Conservation (phyloP, 2,113 vertebrate species). For the Tupaia tana region DNA sequence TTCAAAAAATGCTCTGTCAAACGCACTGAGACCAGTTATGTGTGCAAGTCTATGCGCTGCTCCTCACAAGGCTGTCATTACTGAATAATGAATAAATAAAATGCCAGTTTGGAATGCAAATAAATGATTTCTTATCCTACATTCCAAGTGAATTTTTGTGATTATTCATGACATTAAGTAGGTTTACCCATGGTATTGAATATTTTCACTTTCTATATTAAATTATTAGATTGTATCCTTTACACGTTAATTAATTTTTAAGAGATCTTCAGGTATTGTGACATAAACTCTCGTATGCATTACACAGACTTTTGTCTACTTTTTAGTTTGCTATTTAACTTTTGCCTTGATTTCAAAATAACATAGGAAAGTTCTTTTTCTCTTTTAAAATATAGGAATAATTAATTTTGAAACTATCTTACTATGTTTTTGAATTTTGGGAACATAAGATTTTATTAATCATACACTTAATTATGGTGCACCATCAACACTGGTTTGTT, state of each 20-base stretch:
- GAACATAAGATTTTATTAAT: background rate
- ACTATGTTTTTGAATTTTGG: background rate
- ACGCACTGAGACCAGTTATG: background rate
- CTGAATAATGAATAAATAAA: background rate
- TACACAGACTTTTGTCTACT: background rate
- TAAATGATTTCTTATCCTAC: background rate
- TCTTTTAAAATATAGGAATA: background rate
- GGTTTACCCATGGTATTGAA: background rate
- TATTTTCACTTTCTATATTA: background rate
- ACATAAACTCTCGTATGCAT: background rate
- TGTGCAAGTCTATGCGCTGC: background rate
- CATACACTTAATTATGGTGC: background rate
- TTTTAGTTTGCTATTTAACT: background rate
- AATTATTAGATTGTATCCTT: background rate
- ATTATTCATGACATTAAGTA: background rate
- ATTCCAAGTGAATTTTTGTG: background rate
- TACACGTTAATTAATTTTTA: background rate
- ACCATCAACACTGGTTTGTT: background rate
- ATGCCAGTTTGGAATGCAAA: background rate
- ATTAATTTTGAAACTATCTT: background rate
- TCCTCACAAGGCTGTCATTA: background rate
- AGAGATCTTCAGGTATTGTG: background rate
- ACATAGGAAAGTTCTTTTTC: background rate
- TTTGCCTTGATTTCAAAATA: slow-evolving; percentile 18
- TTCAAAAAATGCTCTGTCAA: background rate